Conservation (phyloP, 1,140 invertebrate genomes). For the Lutraria rhynchaena region DNA sequence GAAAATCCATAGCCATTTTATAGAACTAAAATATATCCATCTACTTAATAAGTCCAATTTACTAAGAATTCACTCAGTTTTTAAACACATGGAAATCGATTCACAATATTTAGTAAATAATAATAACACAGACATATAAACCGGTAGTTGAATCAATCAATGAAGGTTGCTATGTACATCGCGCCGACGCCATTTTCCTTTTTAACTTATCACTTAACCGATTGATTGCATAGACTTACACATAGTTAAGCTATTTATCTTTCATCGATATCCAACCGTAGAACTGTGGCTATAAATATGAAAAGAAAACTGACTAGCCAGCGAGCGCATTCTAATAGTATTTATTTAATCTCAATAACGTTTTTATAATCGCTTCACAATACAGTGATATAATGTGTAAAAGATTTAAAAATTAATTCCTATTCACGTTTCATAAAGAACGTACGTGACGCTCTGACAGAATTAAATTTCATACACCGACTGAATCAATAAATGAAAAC, state of each 20-base stretch:
- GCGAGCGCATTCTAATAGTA: slow-evolving; percentile 14
- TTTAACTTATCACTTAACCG: slow-evolving; percentile 50
- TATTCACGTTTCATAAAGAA: background rate
- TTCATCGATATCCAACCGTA: slow-evolving; percentile 50
- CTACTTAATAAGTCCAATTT: background rate
- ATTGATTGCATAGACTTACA: slow-evolving; percentile 51
- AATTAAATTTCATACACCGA: no score
- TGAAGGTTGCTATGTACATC: slow-evolving; percentile 48
- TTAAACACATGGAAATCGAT: background rate
- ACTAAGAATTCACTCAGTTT: background rate
- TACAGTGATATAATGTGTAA: background rate
- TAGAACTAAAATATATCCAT: background rate
- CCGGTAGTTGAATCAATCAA: slow-evolving; percentile 34
- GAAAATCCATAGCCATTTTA: background rate
- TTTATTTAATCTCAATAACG: slow-evolving; percentile 5
- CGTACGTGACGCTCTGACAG: no score
- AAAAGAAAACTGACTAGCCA: slow-evolving; percentile 24
- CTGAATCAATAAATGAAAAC: no score
- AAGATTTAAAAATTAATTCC: slow-evolving; percentile 31
- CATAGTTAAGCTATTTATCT: slow-evolving; percentile 55
- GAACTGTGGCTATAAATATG: slow-evolving; percentile 6
- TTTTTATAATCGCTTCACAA: slow-evolving; percentile 1
- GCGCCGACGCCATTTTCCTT: slow-evolving; percentile 43
- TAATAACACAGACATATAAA: slow-evolving; percentile 6
- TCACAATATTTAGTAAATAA: background rate